phyloP scores from a whole-genome alignment of 92 coral and sea anemone species.

The Palythoa grandis region DNA sequence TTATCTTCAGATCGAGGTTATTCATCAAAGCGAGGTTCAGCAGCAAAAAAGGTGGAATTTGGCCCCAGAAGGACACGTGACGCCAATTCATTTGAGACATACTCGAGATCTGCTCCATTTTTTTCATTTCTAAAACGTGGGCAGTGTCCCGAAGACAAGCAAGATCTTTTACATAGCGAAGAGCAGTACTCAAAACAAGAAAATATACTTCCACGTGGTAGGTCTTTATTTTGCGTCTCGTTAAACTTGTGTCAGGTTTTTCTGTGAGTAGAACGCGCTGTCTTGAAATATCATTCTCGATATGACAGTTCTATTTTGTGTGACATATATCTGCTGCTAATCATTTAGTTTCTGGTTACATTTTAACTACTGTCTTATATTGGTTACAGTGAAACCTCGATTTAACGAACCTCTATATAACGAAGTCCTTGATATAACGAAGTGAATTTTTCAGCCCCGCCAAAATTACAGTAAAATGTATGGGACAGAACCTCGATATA shows the following conservation, averaged over 20 bases:
- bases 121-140: constrained; percentile 12
- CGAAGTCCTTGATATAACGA: too few relatives aligned
- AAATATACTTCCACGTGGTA: not conserved
- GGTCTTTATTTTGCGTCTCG: not conserved
- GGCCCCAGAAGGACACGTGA: not conserved
- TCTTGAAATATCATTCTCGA: not conserved
- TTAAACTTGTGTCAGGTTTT: not conserved
- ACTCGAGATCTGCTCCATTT: constrained; percentile 32
- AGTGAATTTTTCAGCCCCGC: too few relatives aligned
- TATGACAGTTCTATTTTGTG: too few relatives aligned
- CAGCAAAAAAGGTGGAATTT: constrained; percentile 2
- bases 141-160: not conserved
- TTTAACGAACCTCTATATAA: too few relatives aligned
- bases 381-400: too few relatives aligned
- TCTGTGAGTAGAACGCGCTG: not conserved
- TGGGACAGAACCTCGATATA: too few relatives aligned
- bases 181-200: constrained; percentile 12
- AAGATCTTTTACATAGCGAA: constrained; percentile 8
- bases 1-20: not conserved
- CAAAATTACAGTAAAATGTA: too few relatives aligned
- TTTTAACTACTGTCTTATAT: too few relatives aligned
- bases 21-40: not conserved
- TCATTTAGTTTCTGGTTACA: too few relatives aligned
- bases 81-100: not conserved
- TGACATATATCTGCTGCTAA: too few relatives aligned